Percentiles rank a stretch among this genome's conserved stretches.
Conservation (phyloP, 1,140 invertebrate genomes). For the Aphelenchoides avenae region DNA sequence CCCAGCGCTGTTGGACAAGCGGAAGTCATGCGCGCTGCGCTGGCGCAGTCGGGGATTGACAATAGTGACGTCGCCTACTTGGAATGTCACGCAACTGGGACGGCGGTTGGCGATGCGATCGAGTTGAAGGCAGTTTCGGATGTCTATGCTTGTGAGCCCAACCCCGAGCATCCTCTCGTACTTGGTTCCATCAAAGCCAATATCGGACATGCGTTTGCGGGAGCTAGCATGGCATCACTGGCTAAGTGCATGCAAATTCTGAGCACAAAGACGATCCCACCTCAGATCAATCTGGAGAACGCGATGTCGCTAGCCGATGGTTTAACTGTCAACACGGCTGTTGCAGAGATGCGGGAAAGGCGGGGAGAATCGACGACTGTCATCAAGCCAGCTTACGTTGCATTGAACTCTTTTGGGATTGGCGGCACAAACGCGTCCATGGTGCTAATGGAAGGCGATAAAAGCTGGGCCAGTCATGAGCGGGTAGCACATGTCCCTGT, state of each 20-base stretch:
- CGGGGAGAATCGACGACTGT: not conserved
- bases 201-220: constrained; percentile 29
- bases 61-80: constrained; percentile 15
- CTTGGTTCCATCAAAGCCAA: constrained; percentile 29
- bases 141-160: constrained; percentile 2
- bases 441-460: constrained; percentile 9
- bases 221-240: constrained; percentile 31
- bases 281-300: constrained; percentile 19
- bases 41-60: constrained; percentile 2
- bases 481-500: not conserved
- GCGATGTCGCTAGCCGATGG: not conserved
- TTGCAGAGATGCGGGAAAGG: no score
- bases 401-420: constrained; percentile 35
- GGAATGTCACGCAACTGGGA: constrained; percentile 39
- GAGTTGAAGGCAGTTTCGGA: constrained; percentile 16
- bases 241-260: constrained; percentile 31
- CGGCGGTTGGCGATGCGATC: constrained; percentile 32
- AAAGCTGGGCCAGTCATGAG: not conserved
- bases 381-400: constrained; percentile 8
- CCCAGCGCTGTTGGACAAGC: constrained; percentile 25
- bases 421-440: constrained; percentile 34
- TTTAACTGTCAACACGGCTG: not conserved
- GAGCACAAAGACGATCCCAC: constrained; percentile 16
- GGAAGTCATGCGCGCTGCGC: constrained; percentile 15
- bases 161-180: not conserved